Base-by-base conservation (phyloP, 2,888 invertebrate genomes). In the Dicycla oo region DNA sequence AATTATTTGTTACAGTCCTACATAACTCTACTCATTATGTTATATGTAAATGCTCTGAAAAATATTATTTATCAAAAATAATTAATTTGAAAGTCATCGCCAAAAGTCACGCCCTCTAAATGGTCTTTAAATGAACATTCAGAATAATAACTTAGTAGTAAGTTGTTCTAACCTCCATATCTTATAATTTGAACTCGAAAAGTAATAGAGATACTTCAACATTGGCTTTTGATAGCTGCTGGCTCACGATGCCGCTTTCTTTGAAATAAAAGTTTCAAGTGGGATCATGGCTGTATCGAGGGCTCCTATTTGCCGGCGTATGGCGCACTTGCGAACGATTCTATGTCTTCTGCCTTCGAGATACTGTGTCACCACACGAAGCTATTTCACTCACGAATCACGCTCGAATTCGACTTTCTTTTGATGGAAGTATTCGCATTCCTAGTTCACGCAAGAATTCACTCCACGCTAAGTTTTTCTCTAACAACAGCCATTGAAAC, bases 211-310 rank as follows among this genome's bases (percentile, higher is more conserved):
- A 88, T 85, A 86, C 84, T 88, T 87, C 77, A 77, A 69, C 71
- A 73, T 86, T 84, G 80, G 63, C 71, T 81, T 86, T 87, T 87
- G 84, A 89, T 87, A 87, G 86, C 86, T 83, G 72, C 84, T 82
- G 78, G 77, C 81, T 86, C 77, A 67, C 85, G 83, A 85, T 72
- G 82, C 76, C 78, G 78, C 69, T 82, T 80, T 87, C 89, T 89
- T 88, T 87, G 89, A 90, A 90, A 92, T 93, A 91, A 91, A 92
- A 92, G 89, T 92, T 93, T 90, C 86, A 84, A 90, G 88, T 89
- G 85, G 87, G 87, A 90, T 90, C 89, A 89, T 88, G 80, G 54
- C 73, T 79, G 88, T 90, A 88, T 89, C 88, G 87, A 73, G 73
- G 75, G 73, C 79, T 81, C 79, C 76, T 71, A 71, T 84, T 85